These are phyloP conservation scores for Camelus dromedarius DNA, from an alignment of 2,113 vertebrate genomes.

Conservation along the genomic window DNA sequence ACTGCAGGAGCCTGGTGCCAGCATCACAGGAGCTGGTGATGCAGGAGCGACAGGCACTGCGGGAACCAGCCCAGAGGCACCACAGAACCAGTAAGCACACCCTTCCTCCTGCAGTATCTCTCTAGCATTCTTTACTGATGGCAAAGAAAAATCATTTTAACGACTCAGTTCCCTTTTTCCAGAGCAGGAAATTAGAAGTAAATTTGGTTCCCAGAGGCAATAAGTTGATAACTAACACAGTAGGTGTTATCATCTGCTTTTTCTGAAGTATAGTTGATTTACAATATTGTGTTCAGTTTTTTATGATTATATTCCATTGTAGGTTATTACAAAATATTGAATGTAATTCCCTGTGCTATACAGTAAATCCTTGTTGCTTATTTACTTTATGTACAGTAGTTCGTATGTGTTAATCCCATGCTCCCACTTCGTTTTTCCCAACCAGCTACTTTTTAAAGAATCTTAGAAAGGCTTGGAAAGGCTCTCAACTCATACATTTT, in stretches of 20 bases:
- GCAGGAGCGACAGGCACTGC: too few species aligned
- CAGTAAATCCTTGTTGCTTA: too few species aligned
- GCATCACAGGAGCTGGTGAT: neutral
- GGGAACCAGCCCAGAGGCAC: neutral
- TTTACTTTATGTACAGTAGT: too few species aligned
- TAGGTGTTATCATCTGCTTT: neutral
- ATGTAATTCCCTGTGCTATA: too few species aligned
- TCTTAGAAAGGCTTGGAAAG: neutral
- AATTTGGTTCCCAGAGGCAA: neutral
- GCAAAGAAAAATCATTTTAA: neutral
- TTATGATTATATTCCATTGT: too few species aligned
- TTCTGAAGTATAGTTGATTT: neutral
- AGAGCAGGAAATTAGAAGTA: neutral
- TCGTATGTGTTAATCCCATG: too few species aligned
- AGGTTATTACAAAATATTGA: too few species aligned
- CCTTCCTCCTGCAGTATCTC: neutral
- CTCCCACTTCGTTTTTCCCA: too few species aligned
- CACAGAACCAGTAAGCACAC: neutral
- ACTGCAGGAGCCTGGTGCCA: rapidly evolving
- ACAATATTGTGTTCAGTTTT: too few species aligned
- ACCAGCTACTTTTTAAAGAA: neutral
- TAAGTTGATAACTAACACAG: neutral
- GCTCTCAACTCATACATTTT: neutral
- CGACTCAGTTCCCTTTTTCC: neutral
- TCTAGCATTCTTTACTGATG: neutral